Evolutionary conservation across 2,888 invertebrate genomes (phyloP).

Genomic region (Proisotoma minuta): DNA sequence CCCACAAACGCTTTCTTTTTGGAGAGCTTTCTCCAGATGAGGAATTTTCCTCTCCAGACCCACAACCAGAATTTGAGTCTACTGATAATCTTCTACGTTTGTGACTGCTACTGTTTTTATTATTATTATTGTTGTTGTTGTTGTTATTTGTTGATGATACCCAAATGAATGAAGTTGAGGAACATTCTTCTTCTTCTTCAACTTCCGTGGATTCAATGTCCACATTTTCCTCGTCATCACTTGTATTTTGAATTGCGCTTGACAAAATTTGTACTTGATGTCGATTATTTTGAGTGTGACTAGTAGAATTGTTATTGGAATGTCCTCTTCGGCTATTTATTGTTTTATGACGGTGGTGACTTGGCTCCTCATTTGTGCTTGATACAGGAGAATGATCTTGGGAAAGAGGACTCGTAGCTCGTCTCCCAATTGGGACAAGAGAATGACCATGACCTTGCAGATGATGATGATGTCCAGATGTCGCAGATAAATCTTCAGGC

Average conservation of each 20-base stretch:
- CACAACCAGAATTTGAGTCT: not conserved
- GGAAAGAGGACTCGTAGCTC: not conserved
- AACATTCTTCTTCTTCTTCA: constrained; percentile 56
- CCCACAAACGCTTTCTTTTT: constrained; percentile 10
- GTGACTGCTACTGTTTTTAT: constrained; percentile 1
- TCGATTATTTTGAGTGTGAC: constrained; percentile 8
- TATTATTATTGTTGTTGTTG: not conserved
- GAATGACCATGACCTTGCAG: not conserved
- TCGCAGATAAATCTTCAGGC: constrained; percentile 38
- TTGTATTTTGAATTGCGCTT: constrained; percentile 24
- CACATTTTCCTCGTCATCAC: constrained; percentile 72
- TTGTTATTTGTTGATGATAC: constrained; percentile 12
- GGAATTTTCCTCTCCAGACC: too few species aligned
- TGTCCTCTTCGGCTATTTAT: constrained; percentile 9
- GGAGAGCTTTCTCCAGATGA: not conserved
- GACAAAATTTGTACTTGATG: constrained; percentile 28
- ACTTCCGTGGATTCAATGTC: constrained; percentile 78
- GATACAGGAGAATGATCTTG: not conserved
- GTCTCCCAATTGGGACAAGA: not conserved
- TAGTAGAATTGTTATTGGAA: not conserved
- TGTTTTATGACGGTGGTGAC: not conserved
- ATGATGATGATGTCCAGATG: constrained; percentile 10
- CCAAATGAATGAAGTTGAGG: constrained; percentile 33
- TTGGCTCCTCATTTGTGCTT: constrained; percentile 4
- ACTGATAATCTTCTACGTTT: not conserved